Evolutionary conservation across 2,797 vertebrate genomes (phyloP), one percentile per base, ranked within the genome.

Genomic region (Enteromius viviparus): DNA sequence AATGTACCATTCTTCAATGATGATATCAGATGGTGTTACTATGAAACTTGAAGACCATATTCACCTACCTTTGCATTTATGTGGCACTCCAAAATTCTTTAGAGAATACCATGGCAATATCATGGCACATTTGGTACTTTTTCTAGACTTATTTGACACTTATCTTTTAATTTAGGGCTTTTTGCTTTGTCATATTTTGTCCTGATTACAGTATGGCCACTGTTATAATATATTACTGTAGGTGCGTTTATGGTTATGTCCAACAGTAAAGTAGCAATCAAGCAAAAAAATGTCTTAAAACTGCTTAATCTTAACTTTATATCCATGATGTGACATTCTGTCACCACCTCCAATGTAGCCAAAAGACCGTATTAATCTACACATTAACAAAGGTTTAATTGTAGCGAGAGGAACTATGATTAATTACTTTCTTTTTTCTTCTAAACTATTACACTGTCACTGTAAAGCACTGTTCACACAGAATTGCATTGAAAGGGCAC

Each of bases 401-500:
- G 26, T 21, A 47, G 58, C 47, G 26, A 70, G 37, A 69, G n/a
- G 14, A 64, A 40, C 47, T 17, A 40, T 51, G 29, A 65, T 58
- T 60, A 65, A 78, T 78, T 78, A 65, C 29, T 37, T 11, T n/a
- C 12, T 51, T 58, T 51, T 34, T 26, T 9, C 68, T 9, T n/a
- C 49, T 55, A 42, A 58, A 62, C 60, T 29, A 55, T 65, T 76
- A 65, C 23, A 42, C 19, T 66, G 58, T 81, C 40, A 62, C 14
- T 55, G 47, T 40, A 53, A 75, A 42, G 60, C n/a, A n/a, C 34
- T 29, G 58, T 74, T 66, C 71, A 66, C 32, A 42, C 34, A 53
- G 26, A 37, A 60, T 23, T 1, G 5, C 55, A 62, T n/a, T 60
- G 37, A 80, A 71, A 80, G 78, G 69, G 71, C 70, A 64, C 68